These are phyloP conservation scores for Thysanoteuthis rhombus DNA, from an alignment of 2,888 invertebrate species.

Conservation along the genomic window DNA sequence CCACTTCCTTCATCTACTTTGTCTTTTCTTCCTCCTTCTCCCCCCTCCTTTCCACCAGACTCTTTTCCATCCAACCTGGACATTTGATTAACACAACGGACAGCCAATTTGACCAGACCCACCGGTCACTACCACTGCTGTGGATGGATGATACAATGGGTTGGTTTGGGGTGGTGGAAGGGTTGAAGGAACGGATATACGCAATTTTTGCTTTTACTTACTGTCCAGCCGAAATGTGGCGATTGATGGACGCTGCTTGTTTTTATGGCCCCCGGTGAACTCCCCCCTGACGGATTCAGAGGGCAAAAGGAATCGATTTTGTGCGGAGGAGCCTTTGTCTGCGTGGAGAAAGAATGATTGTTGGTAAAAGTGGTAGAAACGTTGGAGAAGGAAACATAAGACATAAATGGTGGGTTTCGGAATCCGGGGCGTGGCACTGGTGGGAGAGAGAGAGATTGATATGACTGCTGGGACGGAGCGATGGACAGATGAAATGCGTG, in stretches of 20 bases:
- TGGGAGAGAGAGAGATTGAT: background rate
- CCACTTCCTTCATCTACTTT: too few relatives aligned
- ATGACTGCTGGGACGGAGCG: background rate
- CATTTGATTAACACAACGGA: slow-evolving; percentile 12
- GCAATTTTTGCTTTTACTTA: background rate
- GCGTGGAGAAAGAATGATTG: background rate
- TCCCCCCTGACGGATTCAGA: background rate
- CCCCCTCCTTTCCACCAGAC: background rate
- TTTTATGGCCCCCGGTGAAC: background rate
- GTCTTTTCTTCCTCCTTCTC: too few relatives aligned
- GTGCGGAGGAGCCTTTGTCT: background rate
- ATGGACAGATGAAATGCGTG: background rate
- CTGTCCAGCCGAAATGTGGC: background rate
- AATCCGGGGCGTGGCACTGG: background rate
- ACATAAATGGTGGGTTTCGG: background rate
- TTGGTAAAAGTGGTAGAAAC: background rate
- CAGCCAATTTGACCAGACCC: slow-evolving; percentile 12
- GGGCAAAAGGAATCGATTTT: background rate
- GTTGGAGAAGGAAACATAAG: background rate
- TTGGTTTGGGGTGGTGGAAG: too few relatives aligned
- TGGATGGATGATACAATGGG: background rate
- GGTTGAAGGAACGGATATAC: background rate
- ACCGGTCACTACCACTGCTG: background rate
- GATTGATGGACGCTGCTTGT: background rate
- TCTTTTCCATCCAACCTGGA: background rate